A percentile compares a stretch with the other conserved stretches of the same genome.
phyloP scores from a whole-genome alignment of 2,888 invertebrate genomes.

The Alviniconcha strummeri region DNA sequence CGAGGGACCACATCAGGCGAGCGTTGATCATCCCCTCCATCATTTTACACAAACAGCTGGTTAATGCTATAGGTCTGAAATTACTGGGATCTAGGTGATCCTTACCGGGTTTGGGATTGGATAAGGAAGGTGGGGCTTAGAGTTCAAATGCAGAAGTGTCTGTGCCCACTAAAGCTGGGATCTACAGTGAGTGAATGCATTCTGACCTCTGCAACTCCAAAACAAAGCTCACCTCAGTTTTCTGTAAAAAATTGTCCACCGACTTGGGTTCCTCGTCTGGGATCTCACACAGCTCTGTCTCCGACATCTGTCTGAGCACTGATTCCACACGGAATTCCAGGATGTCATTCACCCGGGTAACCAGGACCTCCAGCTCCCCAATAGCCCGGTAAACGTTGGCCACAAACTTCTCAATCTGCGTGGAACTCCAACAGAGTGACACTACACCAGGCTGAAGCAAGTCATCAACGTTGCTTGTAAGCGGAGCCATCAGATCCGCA shows the following conservation, averaged over 20 bases:
- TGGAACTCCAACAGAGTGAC: constrained; percentile 89
- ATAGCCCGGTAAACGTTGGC: constrained; percentile 82
- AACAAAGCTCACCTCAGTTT: constrained; percentile 81
- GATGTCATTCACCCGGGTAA: constrained; percentile 74
- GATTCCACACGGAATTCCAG: constrained; percentile 84
- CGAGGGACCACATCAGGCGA: too few relatives aligned
- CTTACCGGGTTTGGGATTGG: too few relatives aligned
- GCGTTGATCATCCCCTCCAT: too few relatives aligned
- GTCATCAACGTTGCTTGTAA: constrained; percentile 87
- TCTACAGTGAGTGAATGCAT: too few relatives aligned
- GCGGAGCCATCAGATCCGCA: constrained; percentile 89
- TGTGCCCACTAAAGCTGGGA: too few relatives aligned
- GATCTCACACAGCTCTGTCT: constrained; percentile 84
- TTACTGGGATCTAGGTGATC: too few relatives aligned
- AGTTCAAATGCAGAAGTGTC: too few relatives aligned
- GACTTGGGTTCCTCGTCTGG: constrained; percentile 90
- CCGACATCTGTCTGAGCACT: constrained; percentile 90
- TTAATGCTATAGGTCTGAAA: too few relatives aligned
- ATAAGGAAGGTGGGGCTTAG: too few relatives aligned
- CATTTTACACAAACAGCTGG: too few relatives aligned
- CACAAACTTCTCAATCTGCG: constrained; percentile 81
- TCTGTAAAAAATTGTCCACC: constrained; percentile 88
- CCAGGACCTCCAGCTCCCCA: constrained; percentile 84
- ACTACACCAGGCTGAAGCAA: constrained; percentile 83
- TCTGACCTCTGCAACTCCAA: too few relatives aligned